A percentile compares a stretch with the other conserved stretches of the same genome.
phyloP scores from a whole-genome alignment of 2,113 vertebrate genomes.

The Neodontobutis hainanensis region DNA sequence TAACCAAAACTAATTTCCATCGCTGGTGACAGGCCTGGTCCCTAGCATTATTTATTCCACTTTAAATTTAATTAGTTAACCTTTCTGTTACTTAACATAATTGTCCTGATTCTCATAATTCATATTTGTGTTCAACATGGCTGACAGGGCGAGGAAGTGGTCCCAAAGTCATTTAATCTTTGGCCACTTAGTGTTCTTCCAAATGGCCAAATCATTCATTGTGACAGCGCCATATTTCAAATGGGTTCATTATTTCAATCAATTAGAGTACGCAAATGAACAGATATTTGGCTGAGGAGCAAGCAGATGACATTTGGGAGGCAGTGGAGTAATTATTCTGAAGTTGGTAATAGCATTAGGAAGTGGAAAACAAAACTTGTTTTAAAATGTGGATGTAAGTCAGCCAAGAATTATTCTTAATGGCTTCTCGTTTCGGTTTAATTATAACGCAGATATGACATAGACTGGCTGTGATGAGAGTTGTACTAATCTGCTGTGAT shows the following conservation, averaged over 20 bases:
- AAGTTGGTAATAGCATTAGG: slow-evolving; percentile 23
- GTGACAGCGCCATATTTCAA: slow-evolving; percentile 47
- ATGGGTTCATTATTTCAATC: slow-evolving; percentile 64
- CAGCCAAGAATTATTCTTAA: slow-evolving; percentile 17
- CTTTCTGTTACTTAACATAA: slow-evolving; percentile 71
- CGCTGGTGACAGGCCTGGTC: slow-evolving; percentile 49
- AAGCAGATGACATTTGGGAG: slow-evolving; percentile 42
- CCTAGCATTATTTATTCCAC: slow-evolving; percentile 57
- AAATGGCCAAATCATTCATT: slow-evolving; percentile 65
- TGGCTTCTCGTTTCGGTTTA: slow-evolving; percentile 13
- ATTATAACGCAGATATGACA: neutral
- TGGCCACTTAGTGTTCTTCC: slow-evolving; percentile 60
- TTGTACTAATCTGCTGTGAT: slow-evolving; percentile 34
- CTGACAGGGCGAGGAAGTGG: slow-evolving; percentile 44
- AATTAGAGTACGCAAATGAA: slow-evolving; percentile 51
- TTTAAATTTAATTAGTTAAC: slow-evolving; percentile 68
- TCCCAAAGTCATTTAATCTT: slow-evolving; percentile 66
- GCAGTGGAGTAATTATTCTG: slow-evolving; percentile 44
- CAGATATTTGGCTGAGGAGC: slow-evolving; percentile 62
- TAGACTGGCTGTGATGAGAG: neutral
- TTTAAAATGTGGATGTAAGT: neutral
- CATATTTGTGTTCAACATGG: slow-evolving; percentile 58
- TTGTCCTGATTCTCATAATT: slow-evolving; percentile 63
- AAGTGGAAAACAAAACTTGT: slow-evolving; percentile 18
- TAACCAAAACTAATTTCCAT: slow-evolving; percentile 43